Conservation (phyloP, 2,888 invertebrate species). For the Chymomyza caudatula region DNA sequence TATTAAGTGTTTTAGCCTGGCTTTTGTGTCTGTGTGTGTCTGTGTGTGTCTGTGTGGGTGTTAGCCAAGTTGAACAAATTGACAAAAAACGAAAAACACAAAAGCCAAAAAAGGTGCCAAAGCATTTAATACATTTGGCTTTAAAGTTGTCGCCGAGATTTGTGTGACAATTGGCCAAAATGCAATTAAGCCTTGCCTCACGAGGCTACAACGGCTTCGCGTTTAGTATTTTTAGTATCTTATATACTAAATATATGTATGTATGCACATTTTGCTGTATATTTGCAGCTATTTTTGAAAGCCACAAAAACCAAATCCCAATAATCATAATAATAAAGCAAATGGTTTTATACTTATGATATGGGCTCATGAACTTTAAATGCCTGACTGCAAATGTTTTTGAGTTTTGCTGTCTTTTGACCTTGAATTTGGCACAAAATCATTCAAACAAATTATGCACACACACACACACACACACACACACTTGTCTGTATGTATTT, state of each 20-base stretch:
- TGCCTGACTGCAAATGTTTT: slow-evolving; percentile 29
- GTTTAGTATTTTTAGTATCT: not conserved
- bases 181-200: not conserved
- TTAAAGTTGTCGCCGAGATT: not conserved
- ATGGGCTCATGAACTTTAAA: slow-evolving; percentile 32
- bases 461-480: slow-evolving; percentile 2
- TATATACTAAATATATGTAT: not conserved
- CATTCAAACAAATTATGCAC: slow-evolving; percentile 21
- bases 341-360: slow-evolving; percentile 3
- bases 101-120: slow-evolving; percentile 3
- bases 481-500: slow-evolving; percentile 14
- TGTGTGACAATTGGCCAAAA: not conserved
- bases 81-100: slow-evolving; percentile 26
- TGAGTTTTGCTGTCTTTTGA: slow-evolving; percentile 37
- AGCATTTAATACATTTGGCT: not conserved
- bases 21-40: not conserved
- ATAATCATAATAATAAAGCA: not conserved
- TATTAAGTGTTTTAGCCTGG: not conserved
- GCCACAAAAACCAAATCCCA: not conserved
- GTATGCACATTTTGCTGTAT: not conserved
- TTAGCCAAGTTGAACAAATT: slow-evolving; percentile 41
- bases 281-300: not conserved
- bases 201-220: not conserved
- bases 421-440: slow-evolving; percentile 31
- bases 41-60: slow-evolving; percentile 1